Evolutionary conservation across 2,888 invertebrate genomes (phyloP), one percentile per base, ranked within the genome.

Genomic region (Drosophila infuscata): DNA sequence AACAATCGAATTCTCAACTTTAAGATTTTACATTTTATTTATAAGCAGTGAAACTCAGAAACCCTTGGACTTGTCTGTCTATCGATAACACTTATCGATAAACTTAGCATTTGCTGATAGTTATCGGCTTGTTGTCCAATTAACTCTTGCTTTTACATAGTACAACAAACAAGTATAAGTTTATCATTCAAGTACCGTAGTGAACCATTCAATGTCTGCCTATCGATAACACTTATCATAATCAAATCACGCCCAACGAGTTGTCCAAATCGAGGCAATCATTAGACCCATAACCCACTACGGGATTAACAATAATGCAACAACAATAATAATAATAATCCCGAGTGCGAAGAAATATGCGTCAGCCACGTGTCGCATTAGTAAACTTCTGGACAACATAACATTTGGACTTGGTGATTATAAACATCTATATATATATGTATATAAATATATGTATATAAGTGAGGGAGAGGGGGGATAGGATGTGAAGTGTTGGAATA

Each of bases 291-390:
- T 76, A 72, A 72, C 70, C 71, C 68, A 70, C 82, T 38, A 57
- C 12, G 25, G 54, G 54, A 63, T 51, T 49, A 65, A 61, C 53
- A 49, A 69, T 58, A 70, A 41, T 38, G 57, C 53, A 25, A 46
- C 46, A 41, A n/a, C 56, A 66, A 60, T 49, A 20, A 53, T 38
- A 68, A 52, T 25, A 29, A 30, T 36, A 33, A 52, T 43, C 11
- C 25, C 17, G 17, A 36, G 76, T 71, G 68, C 71, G 62, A 74
- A 81, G 76, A 89, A 76, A 88, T 85, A 85, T 89, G 88, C 72
- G 68, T 57, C 58, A 25, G 75, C 80, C 85, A 85, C 85, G 85
- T 85, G 85, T 88, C 77, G 88, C 89, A 86, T 83, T 82, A 81
- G 70, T 43, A 70, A 81, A 81, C 65, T 81, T 74, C 59, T 36